Conservation (phyloP, 2,113 vertebrate genomes). For the Nannobrachium achirus region DNA sequence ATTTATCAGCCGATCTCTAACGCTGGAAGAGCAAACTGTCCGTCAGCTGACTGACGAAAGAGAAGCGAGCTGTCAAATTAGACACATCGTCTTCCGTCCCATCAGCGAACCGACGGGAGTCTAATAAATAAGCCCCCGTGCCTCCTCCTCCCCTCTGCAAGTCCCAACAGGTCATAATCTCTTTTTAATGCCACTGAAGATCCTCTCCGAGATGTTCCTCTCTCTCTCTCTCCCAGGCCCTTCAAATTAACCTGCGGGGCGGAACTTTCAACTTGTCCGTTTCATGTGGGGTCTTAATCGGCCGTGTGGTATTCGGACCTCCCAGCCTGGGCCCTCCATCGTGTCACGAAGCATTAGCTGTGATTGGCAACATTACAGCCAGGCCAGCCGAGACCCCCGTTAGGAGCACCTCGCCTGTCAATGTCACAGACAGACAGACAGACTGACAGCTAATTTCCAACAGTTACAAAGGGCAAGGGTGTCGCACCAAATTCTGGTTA, state of each 20-base stretch:
- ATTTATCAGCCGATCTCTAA: slow-evolving; percentile 51
- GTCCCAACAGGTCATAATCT: slow-evolving; percentile 43
- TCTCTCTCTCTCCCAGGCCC: slow-evolving; percentile 61
- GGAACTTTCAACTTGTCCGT: slow-evolving; percentile 68
- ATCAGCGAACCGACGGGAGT: neutral
- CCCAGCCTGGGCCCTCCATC: slow-evolving; percentile 56
- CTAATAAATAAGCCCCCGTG: too few species aligned
- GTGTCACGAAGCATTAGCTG: slow-evolving; percentile 62
- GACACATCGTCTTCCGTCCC: slow-evolving; percentile 18
- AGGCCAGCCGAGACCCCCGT: slow-evolving; percentile 41
- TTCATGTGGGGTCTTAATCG: slow-evolving; percentile 78
- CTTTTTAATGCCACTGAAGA: slow-evolving; percentile 28
- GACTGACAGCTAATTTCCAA: slow-evolving; percentile 68
- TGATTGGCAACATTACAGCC: slow-evolving; percentile 38
- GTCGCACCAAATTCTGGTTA: too few species aligned
- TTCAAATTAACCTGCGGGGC: slow-evolving; percentile 62
- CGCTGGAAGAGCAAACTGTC: neutral
- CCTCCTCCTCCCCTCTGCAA: neutral
- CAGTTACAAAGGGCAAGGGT: slow-evolving; percentile 71
- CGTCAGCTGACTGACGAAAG: slow-evolving; percentile 14
- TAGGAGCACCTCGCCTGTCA: slow-evolving; percentile 73
- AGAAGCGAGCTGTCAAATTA: slow-evolving; percentile 26
- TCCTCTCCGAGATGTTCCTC: slow-evolving; percentile 7
- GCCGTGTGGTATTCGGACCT: slow-evolving; percentile 76
- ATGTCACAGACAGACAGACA: slow-evolving; percentile 44